A percentile compares a stretch with the other conserved stretches of the same genome.
These are phyloP conservation scores for Halichondria panicea DNA, from an alignment of 37 sponge, comb jelly and placozoan species.

Conservation along the genomic window DNA sequence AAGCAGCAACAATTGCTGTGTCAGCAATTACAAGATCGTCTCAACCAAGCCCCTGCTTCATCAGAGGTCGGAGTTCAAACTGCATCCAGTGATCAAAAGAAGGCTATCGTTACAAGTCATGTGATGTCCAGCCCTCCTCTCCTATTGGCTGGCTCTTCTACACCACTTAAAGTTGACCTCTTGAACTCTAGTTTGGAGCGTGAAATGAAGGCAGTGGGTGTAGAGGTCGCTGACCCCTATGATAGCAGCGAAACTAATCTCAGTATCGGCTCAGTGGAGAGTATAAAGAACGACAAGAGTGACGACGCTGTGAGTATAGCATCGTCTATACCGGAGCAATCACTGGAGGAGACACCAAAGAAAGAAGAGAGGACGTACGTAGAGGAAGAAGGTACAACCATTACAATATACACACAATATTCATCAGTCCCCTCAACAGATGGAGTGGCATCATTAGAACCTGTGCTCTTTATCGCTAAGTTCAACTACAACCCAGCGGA, in stretches of 20 bases:
- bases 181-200: conserved; percentile 14
- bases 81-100: too few relatives aligned
- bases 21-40: too few relatives aligned
- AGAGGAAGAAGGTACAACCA: too few relatives aligned
- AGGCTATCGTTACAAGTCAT: too few relatives aligned
- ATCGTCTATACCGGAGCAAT: too few relatives aligned
- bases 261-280: too few relatives aligned
- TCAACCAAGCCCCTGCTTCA: too few relatives aligned
- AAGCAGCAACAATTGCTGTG: too few relatives aligned
- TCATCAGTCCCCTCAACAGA: background rate
- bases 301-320: background rate
- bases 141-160: too few relatives aligned
- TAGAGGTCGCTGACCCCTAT: conserved; percentile 28
- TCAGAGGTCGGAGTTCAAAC: background rate
- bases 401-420: background rate
- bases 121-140: too few relatives aligned
- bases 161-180: background rate
- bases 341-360: background rate
- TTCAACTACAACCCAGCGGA: conserved; percentile 64
- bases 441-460: background rate
- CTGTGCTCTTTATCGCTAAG: conserved; percentile 25
- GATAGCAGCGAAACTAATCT: conserved; percentile 44
- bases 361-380: background rate
- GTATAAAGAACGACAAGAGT: conserved; percentile 7
- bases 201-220: conserved; percentile 40